Percentiles rank a stretch among this genome's conserved stretches.
These are phyloP conservation scores for Temnothorax longispinosus DNA, from an alignment of 1,140 invertebrate species.

Conservation along the genomic window DNA sequence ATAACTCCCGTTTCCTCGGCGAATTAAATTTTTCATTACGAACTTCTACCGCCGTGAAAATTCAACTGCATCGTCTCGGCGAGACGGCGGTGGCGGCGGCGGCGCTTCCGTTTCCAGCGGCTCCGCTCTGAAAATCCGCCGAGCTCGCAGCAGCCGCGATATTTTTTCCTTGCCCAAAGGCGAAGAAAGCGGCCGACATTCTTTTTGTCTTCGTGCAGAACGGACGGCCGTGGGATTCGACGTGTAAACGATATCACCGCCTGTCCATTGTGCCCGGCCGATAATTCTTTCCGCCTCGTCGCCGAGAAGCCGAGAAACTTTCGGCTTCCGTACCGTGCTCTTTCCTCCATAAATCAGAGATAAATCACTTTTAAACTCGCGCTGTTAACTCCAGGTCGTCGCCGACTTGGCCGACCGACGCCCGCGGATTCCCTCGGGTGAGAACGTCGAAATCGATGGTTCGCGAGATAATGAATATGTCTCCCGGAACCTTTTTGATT, in stretches of 20 bases:
- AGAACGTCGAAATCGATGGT: slow-evolving; percentile 78
- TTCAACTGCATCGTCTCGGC: slow-evolving; percentile 34
- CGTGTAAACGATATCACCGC: slow-evolving; percentile 82
- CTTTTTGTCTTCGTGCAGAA: slow-evolving; percentile 56
- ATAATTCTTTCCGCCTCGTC: slow-evolving; percentile 82
- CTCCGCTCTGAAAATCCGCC: slow-evolving; percentile 34
- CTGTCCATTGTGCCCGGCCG: slow-evolving; percentile 80
- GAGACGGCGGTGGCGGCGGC: not conserved
- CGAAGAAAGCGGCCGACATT: slow-evolving; percentile 28
- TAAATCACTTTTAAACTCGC: slow-evolving; percentile 85
- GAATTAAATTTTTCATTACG: slow-evolving; percentile 61
- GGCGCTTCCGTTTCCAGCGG: slow-evolving; percentile 18
- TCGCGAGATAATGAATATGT: slow-evolving; percentile 81
- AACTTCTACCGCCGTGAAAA: slow-evolving; percentile 36
- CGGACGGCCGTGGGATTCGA: slow-evolving; percentile 75
- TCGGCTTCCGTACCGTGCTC: slow-evolving; percentile 73
- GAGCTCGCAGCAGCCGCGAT: slow-evolving; percentile 22
- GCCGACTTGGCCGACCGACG: slow-evolving; percentile 62
- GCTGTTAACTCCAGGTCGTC: slow-evolving; percentile 83
- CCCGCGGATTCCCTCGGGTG: slow-evolving; percentile 36
- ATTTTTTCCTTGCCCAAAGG: slow-evolving; percentile 38
- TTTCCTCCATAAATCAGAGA: slow-evolving; percentile 84
- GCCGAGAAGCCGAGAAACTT: slow-evolving; percentile 81
- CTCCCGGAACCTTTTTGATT: slow-evolving; percentile 60
- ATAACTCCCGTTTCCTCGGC: slow-evolving; percentile 19